Evolutionary conservation across 2,113 vertebrate genomes (phyloP).

Genomic region (Mustela nigripes): DNA sequence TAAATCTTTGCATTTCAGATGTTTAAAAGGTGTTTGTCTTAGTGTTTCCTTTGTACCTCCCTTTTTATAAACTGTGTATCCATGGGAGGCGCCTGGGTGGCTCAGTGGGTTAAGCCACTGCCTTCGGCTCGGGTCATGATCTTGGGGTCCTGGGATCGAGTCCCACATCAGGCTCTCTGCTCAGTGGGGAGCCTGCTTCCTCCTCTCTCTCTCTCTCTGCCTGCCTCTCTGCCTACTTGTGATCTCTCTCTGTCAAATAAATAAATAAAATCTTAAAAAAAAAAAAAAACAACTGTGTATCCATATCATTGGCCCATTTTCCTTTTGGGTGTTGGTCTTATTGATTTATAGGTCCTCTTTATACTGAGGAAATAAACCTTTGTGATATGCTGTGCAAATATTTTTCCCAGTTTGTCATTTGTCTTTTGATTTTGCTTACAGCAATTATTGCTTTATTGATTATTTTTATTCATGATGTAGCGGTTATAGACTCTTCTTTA

Average conservation of each 20-base stretch:
- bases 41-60: background rate
- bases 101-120: too few relatives aligned
- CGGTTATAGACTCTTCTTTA: background rate
- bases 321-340: background rate
- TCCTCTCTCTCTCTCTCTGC: too few relatives aligned
- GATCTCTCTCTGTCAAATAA: too few relatives aligned
- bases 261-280: too few relatives aligned
- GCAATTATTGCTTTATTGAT: background rate
- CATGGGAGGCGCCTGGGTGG: too few relatives aligned
- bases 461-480: background rate
- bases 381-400: constrained; percentile 40
- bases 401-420: constrained; percentile 32
- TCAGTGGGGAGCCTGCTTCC: too few relatives aligned
- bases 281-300: background rate
- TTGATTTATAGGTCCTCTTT: background rate
- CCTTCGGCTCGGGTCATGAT: too few relatives aligned
- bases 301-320: background rate
- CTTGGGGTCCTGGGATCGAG: too few relatives aligned
- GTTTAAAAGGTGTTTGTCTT: background rate
- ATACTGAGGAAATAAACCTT: constrained; percentile 26
- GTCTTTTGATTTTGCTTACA: constrained; percentile 41
- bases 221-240: too few relatives aligned
- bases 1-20: constrained; percentile 12
- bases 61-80: constrained; percentile 8
- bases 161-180: too few relatives aligned